phyloP scores from a whole-genome alignment of 2,888 invertebrate genomes.

The Lasius fuliginosus region DNA sequence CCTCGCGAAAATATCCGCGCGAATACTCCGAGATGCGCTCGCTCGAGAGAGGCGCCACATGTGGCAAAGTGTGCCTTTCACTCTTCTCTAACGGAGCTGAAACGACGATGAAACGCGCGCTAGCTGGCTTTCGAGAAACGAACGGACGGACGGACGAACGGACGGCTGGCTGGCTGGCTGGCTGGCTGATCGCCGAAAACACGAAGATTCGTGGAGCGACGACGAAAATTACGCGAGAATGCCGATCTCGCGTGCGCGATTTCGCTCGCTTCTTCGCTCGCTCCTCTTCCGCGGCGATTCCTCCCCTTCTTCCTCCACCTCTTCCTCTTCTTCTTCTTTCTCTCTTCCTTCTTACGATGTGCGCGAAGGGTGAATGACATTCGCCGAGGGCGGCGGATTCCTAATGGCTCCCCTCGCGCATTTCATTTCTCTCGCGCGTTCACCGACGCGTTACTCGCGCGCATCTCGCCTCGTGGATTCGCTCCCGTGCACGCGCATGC shows the following conservation, averaged over 20 bases:
- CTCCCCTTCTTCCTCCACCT: not conserved
- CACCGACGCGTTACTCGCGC: conserved; percentile 41
- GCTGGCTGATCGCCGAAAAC: not conserved
- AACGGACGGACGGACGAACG: too few relatives aligned
- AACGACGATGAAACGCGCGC: conserved; percentile 23
- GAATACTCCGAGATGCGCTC: conserved; percentile 53
- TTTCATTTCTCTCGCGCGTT: conserved; percentile 53
- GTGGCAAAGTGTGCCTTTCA: conserved; percentile 62
- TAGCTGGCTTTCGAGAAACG: not conserved
- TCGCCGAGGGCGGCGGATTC: conserved; percentile 31
- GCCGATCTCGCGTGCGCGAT: conserved; percentile 27
- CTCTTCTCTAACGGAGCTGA: conserved; percentile 17
- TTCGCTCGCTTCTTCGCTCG: conserved; percentile 19
- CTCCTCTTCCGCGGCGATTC: conserved; percentile 17
- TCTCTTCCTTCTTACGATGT: conserved; percentile 48
- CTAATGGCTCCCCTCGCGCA: conserved; percentile 41
- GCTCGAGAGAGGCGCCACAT: conserved; percentile 45
- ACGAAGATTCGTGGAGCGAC: conserved; percentile 4
- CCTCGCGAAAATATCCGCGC: conserved; percentile 71
- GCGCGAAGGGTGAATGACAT: conserved; percentile 60
- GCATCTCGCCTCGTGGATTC: conserved; percentile 36
- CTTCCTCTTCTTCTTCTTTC: not conserved
- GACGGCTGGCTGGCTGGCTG: too few relatives aligned
- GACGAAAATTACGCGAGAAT: conserved; percentile 24
- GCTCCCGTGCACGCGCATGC: conserved; percentile 47